Base-by-base conservation (phyloP, 2,113 vertebrate species). In the Morphnarchus princeps region DNA sequence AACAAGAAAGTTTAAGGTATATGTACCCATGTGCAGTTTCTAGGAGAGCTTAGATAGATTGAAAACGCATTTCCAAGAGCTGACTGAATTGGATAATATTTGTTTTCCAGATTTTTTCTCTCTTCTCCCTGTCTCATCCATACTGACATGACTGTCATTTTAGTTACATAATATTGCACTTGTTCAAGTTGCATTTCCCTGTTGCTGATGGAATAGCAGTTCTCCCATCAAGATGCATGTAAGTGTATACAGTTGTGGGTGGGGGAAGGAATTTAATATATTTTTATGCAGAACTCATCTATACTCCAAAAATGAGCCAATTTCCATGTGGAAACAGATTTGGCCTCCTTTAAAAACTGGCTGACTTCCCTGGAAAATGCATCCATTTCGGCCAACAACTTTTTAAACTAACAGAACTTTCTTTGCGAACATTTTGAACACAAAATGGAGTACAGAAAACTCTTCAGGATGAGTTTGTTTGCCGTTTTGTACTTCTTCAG, bases 291-390 rank as follows among this genome's bases (percentile, higher is more conserved):
- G 83, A 95, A 84, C 47, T 91, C 91, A 95, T 96, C 89, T 89
- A 71, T 87, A 69, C 81, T 93, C 50, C 32, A 95, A 97, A 96
- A 95, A 92, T 24, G 89, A 96, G 89, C 92, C 94, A 92, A 67
- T 97, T 97, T 96, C 94, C 92, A 95, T 87, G 91, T 96, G 91
- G 94, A 95, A 97, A 96, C 96, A 94, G 92, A 96, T 92, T 89
- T 96, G 91, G 95, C 89, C 87, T 96, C 93, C 57, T 89, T 90
- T 89, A 79, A 89, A 95, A 93, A 63, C 89, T 96, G 96, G 95
- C 95, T 90, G 89, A 89, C 91, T 95, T 96, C 90, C 89, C 86
- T 97, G 95, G 96, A 97, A 96, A 95, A 95, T 89, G 29, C 45
- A 78, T 89, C 90, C 80, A 61, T 89, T 97, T 91, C 0, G 65